A percentile compares a stretch with the other conserved stretches of the same genome.
Conservation (phyloP, 2,113 vertebrate species). For the Nerophis ophidion region DNA sequence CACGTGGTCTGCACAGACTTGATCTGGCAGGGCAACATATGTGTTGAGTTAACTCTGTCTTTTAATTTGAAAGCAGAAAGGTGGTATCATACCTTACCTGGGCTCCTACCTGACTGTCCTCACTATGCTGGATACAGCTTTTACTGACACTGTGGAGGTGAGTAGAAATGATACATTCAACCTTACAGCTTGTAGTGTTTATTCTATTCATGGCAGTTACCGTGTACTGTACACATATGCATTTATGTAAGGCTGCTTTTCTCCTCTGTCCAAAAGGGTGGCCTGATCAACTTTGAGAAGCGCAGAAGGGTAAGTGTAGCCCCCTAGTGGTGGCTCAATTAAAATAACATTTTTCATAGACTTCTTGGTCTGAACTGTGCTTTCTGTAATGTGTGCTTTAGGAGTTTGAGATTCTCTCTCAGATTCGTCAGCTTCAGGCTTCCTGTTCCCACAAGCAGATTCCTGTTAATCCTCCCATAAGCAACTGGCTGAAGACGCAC, state of each 20-base stretch:
- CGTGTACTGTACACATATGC: neutral
- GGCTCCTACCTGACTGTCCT: conserved; percentile 85
- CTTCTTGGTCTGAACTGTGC: too few relatives aligned
- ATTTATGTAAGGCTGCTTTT: neutral
- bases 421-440: conserved; percentile 78
- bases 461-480: conserved; percentile 48
- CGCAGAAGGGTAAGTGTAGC: conserved; percentile 77
- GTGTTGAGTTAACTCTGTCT: neutral
- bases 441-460: conserved; percentile 74
- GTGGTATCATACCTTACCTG: conserved; percentile 80
- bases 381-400: conserved; percentile 28
- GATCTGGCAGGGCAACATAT: neutral
- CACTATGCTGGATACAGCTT: conserved; percentile 86
- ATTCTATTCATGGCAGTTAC: neutral
- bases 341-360: neutral
- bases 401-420: conserved; percentile 83
- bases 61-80: conserved; percentile 6
- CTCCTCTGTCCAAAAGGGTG: conserved; percentile 61
- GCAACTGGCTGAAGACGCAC: conserved; percentile 66
- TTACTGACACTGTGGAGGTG: conserved; percentile 78
- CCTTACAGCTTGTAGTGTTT: neutral
- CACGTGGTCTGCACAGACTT: neutral
- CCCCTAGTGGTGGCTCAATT: conserved; percentile 24
- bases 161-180: conserved; percentile 15
- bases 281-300: conserved; percentile 88